Conservation (phyloP, 35 echinoderm and acorn worm genomes). For the Nesometra sesokonis region DNA sequence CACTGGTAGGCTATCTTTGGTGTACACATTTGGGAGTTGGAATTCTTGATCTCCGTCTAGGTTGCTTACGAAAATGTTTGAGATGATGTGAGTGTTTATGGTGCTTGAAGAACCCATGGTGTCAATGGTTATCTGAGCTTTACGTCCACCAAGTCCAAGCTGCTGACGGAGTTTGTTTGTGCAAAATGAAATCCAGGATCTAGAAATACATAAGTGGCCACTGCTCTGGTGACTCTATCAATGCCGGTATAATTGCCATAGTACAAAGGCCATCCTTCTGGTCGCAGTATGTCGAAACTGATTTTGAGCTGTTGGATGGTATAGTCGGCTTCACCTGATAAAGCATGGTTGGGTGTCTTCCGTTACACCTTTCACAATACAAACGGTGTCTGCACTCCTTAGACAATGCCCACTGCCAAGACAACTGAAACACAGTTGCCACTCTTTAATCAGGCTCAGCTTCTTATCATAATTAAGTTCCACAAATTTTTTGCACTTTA, state of each 20-base stretch:
- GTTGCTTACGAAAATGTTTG: background rate
- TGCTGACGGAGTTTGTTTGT: background rate
- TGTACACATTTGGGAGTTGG: constrained; percentile 5
- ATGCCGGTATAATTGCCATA: constrained; percentile 26
- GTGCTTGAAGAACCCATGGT: background rate
- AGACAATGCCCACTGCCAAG: background rate
- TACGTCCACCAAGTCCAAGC: background rate
- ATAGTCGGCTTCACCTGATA: background rate
- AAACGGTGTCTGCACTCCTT: background rate
- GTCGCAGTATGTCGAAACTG: background rate
- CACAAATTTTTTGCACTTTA: background rate
- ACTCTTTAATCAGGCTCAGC: background rate
- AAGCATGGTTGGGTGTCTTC: constrained; percentile 5
- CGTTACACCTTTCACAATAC: background rate
- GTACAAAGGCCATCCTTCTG: constrained; percentile 22
- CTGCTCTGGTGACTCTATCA: background rate
- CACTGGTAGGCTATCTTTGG: constrained; percentile 6
- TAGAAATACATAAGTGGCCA: constrained; percentile 27
- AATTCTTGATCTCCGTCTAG: background rate
- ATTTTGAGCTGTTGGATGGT: background rate
- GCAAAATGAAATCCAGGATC: constrained; percentile 20
- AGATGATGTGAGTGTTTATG: background rate
- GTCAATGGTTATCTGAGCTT: background rate
- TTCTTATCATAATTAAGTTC: background rate
- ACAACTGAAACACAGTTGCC: background rate